Evolutionary conservation across 2,888 invertebrate species (phyloP), one percentile per base, ranked within the genome.

Genomic region (Byasa hedistus): DNA sequence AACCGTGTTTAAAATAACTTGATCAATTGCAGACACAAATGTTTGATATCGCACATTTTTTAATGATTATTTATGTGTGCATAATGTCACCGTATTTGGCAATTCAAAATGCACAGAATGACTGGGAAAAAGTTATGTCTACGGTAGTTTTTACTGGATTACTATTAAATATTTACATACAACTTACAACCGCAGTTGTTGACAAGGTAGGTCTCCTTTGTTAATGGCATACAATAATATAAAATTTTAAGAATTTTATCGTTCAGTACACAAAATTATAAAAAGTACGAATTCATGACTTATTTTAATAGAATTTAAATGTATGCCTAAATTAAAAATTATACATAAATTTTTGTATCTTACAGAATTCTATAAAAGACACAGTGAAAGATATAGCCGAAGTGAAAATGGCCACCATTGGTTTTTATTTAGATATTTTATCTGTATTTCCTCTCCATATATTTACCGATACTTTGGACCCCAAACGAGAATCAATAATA

Each of bases 121-220:
- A 84, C 10, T 71, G 80, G 58, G 83, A 89, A 64, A 79, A 71
- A 44, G 83, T 86, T 1, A 57, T 88, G 24, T 80, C 76, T 21
- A 81, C 83, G 1, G 80, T 92, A 3, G 79, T 92, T 4, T 81
- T 85, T 23, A 71, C 84, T 1, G 84, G 87, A 3, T 78, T 92
- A 59, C 59, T 91, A 24, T 69, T 92, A 0, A 92, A 93, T 67
- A 81, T 93, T 57, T 89, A 90, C 69, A 72, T 91, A 65, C 90
- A 92, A 69, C 82, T 92, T 10, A 92, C 91, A 19, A 93, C 92
- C 2, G 89, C 92, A 69, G 86, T 89, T 65, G 76, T 83, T 68
- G 78, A 82, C n/a, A 89, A 90, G 80, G 89, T 90, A 69, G 12
- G 48, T 19, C 54, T 22, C 10, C 32, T 7, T 10, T n/a, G n/a